Base-by-base conservation (phyloP, 2,113 vertebrate genomes). In the Psilopsiagon aymara region DNA sequence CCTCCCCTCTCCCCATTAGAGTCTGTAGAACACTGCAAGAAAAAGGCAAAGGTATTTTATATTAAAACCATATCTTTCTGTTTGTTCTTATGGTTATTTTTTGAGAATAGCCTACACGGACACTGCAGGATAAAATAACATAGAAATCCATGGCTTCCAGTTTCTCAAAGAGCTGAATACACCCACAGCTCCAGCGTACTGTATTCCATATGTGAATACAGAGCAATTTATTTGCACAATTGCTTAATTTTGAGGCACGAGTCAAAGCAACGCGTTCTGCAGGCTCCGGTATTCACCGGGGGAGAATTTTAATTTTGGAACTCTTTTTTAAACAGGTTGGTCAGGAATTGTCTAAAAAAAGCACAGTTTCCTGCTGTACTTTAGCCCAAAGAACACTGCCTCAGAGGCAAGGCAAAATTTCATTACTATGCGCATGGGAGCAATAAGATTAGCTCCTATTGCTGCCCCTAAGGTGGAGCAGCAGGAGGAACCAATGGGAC, bases 391-490 rank as follows among this genome's bases (percentile, higher is more conserved):
- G 97, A 97, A 98, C 21, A 92, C 97, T 80, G 97, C 98, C 98
- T 98, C 82, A 60, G 97, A 98, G 98, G 98, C 98, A 98, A 98
- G 98, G 98, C 98, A 97, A 98, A 97, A 98, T 98, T 97, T 98
- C 98, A 98, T 98, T 98, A 98, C 98, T 98, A 98, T 98, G 98
- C 98, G 96, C 98, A 98, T 97, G 98, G 98, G 98, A 98, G 98
- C 98, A 97, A 98, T 98, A 98, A 98, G 98, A 98, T 98, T 98
- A 98, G 98, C 98, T 98, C 97, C 98, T 96, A 98, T 97, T 96
- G 98, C 96, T 98, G 98, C 98, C 98, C 98, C 98, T 98, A 97
- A 98, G 98, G 98, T 98, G 98, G 97, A 98, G 98, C 98, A 98
- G 98, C 97, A 97, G 98, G 98, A 97, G 97, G 97, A 98, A 97